Percentiles rank a stretch among this genome's conserved stretches.
Conservation (phyloP, 2,888 invertebrate species). For the Conchocele bisecta region DNA sequence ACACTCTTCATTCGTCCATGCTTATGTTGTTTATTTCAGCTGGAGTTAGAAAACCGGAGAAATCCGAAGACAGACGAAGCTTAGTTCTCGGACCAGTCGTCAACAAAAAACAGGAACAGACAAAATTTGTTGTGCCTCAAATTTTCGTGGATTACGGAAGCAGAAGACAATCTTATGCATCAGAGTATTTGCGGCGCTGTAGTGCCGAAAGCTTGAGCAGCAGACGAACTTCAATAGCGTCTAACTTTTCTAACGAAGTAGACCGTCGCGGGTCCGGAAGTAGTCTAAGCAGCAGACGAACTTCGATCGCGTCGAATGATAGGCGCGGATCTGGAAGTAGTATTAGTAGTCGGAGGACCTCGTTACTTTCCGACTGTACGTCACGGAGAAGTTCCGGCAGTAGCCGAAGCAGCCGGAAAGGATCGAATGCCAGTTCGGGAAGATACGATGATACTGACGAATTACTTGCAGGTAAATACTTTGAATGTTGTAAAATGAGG, state of each 20-base stretch:
- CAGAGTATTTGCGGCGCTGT: constrained; percentile 66
- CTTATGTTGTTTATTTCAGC: constrained; percentile 40
- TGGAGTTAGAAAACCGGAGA: constrained; percentile 56
- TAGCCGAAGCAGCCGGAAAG: constrained; percentile 73
- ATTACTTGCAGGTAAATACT: constrained; percentile 69
- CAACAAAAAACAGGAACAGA: constrained; percentile 72
- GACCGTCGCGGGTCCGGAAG: constrained; percentile 74
- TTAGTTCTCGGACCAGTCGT: constrained; percentile 72
- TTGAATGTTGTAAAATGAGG: too few species aligned
- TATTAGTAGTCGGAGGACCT: constrained; percentile 73
- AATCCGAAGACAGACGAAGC: constrained; percentile 72
- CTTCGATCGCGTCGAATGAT: constrained; percentile 76
- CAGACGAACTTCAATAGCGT: constrained; percentile 68
- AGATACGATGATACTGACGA: constrained; percentile 76
- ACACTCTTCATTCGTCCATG: too few species aligned
- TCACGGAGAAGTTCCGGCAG: constrained; percentile 73
- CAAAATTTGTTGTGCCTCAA: constrained; percentile 78
- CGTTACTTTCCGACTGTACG: constrained; percentile 74
- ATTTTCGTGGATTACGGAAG: constrained; percentile 79
- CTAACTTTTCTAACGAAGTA: constrained; percentile 63
- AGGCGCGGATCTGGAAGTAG: constrained; percentile 75
- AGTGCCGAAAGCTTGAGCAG: constrained; percentile 68
- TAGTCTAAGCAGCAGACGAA: constrained; percentile 74
- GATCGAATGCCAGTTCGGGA: constrained; percentile 72
- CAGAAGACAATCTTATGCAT: constrained; percentile 75